Percentiles rank a stretch among this genome's conserved stretches.
These are phyloP conservation scores for Melieria picta DNA, from an alignment of 2,888 invertebrate species.

Conservation along the genomic window DNA sequence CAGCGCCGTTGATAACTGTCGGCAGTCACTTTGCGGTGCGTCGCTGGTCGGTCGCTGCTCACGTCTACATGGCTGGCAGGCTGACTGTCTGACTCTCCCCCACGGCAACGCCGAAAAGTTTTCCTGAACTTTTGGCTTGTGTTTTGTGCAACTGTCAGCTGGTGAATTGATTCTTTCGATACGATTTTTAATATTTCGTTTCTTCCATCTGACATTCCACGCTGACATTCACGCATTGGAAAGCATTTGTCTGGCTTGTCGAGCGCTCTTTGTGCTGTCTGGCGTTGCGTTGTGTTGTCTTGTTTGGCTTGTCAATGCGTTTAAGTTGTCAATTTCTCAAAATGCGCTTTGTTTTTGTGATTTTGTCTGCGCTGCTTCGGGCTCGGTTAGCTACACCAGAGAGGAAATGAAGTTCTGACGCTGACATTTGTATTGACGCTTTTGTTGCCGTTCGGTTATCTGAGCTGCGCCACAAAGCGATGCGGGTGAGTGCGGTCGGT, in stretches of 20 bases:
- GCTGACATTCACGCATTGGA: conserved; percentile 32
- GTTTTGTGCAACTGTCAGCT: not conserved
- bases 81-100: not conserved
- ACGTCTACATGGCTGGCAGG: not conserved
- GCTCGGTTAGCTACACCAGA: too few species aligned
- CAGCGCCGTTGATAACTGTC: conserved; percentile 5
- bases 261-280: conserved; percentile 10
- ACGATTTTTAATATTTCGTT: not conserved
- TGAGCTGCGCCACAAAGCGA: too few species aligned
- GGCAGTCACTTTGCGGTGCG: conserved; percentile 18
- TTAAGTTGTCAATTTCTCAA: conserved; percentile 31
- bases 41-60: conserved; percentile 2
- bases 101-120: not conserved
- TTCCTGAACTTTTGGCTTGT: conserved; percentile 19
- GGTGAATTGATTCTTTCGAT: conserved; percentile 14
- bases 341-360: not conserved
- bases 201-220: conserved; percentile 26
- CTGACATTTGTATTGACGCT: too few species aligned
- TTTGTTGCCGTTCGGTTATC: too few species aligned
- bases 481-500: too few species aligned
- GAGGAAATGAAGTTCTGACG: too few species aligned
- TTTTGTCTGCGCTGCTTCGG: not conserved
- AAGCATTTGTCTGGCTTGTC: conserved; percentile 28
- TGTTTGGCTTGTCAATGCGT: conserved; percentile 20
- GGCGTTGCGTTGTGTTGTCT: not conserved